Percentiles rank a stretch among this genome's conserved stretches.
phyloP scores from a whole-genome alignment of 2,888 invertebrate species.

The Leptopterna dolabrata region DNA sequence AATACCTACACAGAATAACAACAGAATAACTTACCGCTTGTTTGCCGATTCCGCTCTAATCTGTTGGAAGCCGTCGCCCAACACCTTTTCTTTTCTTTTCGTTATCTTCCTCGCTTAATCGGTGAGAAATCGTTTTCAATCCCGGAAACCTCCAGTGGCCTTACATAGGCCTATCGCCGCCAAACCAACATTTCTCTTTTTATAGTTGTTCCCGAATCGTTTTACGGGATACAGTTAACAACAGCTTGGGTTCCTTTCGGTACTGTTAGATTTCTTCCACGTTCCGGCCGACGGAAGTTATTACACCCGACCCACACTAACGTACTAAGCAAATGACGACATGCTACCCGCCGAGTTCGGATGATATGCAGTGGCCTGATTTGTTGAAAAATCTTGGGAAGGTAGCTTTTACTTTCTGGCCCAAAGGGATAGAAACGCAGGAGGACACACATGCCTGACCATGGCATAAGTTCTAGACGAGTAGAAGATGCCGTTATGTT shows the following conservation, averaged over 20 bases:
- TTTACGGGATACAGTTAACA: background rate
- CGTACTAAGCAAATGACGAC: background rate
- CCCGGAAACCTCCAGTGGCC: background rate
- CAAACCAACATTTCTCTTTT: background rate
- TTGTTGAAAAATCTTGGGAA: background rate
- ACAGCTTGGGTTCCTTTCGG: background rate
- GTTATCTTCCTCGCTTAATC: background rate
- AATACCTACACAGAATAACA: background rate
- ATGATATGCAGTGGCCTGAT: background rate
- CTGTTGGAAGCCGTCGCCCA: background rate
- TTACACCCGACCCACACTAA: background rate
- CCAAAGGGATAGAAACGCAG: no score
- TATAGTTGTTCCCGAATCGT: background rate
- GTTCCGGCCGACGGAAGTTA: background rate
- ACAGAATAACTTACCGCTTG: background rate
- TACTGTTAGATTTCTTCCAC: background rate
- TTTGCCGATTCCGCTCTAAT: background rate
- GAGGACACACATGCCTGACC: no score
- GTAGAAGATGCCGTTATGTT: no score
- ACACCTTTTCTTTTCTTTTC: background rate
- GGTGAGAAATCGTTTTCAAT: slow-evolving; percentile 1
- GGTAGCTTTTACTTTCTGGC: background rate
- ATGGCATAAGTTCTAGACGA: no score
- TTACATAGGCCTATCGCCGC: background rate
- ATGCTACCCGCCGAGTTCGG: background rate